Base-by-base conservation (phyloP, 2,113 vertebrate species). In the Nycticryphes semicollaris region DNA sequence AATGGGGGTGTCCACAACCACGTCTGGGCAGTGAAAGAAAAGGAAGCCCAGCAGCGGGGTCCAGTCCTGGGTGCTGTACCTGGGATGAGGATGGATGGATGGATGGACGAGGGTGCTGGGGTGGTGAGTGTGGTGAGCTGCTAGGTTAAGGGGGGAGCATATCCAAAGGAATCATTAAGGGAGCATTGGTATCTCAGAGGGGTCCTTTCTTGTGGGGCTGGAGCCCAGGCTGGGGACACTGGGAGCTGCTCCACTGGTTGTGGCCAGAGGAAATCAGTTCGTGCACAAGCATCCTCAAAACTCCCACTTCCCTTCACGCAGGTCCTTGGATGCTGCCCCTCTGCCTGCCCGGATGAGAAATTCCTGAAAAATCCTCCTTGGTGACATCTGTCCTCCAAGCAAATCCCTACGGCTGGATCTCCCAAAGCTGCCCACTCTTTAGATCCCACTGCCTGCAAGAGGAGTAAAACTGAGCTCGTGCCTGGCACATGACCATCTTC, bases 211-310 rank as follows among this genome's bases (percentile, higher is more conserved):
- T 2, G 0, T 7, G 23, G 53, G 54, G 21, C 39, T 60, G 66
- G 20, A 63, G 30, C 9, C n/a, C 22, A 31, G 37, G 33, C 20
- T 56, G 31, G 43, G 48, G 7, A 5, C 12, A 0, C 12, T 0
- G 0, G 20, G n/a, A 78, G 8, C 37, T 4, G 23, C 68, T n/a
- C 22, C 0, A 0, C 6, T 39, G 45, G 28, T 57, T 67, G 56
- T 1, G 2, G n/a, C 53, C 35, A 8, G 4, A 35, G 17, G 51
- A 43, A 59, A 50, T 30, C 53, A 31, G 13, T 43, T 53, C 13
- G 3, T 25, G 35, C 7, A 54, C 8, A 39, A 70, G 11, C 51
- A 75, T 59, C 37, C 78, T 75, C 86, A 94, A 3, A 0, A 0
- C 21, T 87, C 7, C 14, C 19, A 23, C 16, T 87, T 92, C 62